Evolutionary conservation across 2,797 vertebrate genomes (phyloP).

Genomic region (Malacoraja senta): DNA sequence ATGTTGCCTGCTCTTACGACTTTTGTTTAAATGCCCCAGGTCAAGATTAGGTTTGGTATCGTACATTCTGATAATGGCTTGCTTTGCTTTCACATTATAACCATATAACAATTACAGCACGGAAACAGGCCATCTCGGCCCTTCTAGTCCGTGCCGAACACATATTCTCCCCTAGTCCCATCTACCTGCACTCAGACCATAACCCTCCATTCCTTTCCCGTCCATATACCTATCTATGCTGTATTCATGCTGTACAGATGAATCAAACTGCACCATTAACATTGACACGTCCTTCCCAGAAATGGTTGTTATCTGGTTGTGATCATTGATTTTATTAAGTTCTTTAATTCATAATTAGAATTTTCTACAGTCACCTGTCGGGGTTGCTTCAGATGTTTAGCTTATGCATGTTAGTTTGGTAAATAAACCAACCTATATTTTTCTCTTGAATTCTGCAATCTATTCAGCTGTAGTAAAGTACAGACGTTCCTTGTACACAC

Average conservation of each 20-base stretch:
- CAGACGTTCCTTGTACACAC: neutral
- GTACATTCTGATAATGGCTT: neutral
- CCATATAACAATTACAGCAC: too few relatives aligned
- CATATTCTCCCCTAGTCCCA: too few relatives aligned
- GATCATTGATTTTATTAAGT: neutral
- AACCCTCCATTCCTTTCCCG: too few relatives aligned
- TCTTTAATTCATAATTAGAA: neutral
- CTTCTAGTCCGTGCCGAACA: too few relatives aligned
- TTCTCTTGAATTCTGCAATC: neutral
- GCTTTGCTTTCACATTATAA: neutral
- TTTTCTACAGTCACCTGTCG: neutral
- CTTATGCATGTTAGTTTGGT: neutral
- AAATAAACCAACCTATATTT: neutral
- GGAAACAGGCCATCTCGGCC: too few relatives aligned
- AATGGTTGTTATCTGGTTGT: neutral
- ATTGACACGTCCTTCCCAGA: neutral
- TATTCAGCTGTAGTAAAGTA: neutral
- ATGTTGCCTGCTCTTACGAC: neutral
- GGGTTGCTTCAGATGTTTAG: neutral
- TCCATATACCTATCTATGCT: too few relatives aligned
- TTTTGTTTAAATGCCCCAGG: neutral
- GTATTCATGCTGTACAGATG: neutral
- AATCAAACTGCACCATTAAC: neutral
- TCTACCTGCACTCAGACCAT: too few relatives aligned
- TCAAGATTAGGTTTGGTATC: neutral